Conservation (phyloP, 2,888 invertebrate genomes). For the Amblyjoppa fuscipennis region DNA sequence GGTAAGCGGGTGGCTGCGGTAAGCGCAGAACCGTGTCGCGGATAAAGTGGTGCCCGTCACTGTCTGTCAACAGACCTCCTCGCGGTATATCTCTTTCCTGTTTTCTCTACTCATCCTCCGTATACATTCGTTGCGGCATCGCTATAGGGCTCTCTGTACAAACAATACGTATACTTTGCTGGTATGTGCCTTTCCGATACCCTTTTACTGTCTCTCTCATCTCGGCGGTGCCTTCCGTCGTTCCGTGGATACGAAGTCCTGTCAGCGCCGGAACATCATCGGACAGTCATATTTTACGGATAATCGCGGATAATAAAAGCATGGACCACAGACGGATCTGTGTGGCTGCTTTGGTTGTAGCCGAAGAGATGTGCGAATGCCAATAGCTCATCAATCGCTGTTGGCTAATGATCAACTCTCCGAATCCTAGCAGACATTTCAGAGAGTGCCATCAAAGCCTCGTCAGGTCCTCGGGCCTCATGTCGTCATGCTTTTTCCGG, state of each 20-base stretch:
- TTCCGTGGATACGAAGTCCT: constrained; percentile 1
- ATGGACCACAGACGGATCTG: not conserved
- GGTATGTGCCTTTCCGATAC: constrained; percentile 16
- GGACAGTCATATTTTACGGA: constrained; percentile 16
- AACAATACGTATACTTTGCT: constrained; percentile 36
- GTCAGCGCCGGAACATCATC: constrained; percentile 3
- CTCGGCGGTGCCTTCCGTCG: constrained; percentile 1
- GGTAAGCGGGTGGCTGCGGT: constrained; percentile 82
- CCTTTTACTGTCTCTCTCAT: constrained; percentile 12
- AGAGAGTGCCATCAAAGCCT: too few relatives aligned
- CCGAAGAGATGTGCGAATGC: not conserved
- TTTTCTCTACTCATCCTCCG: constrained; percentile 66
- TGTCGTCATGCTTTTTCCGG: too few relatives aligned
- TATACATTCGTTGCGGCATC: constrained; percentile 38
- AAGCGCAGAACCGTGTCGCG: constrained; percentile 84
- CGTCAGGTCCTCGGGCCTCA: too few relatives aligned
- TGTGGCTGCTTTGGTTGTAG: not conserved
- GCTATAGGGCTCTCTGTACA: constrained; percentile 33
- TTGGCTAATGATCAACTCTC: too few relatives aligned
- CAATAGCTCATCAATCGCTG: not conserved
- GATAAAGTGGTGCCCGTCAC: constrained; percentile 84
- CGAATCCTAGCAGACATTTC: too few relatives aligned
- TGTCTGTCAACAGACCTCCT: constrained; percentile 79
- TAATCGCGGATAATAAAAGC: not conserved
- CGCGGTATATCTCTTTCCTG: constrained; percentile 73